Evolutionary conservation across 1,140 invertebrate species (phyloP), one percentile per base, ranked within the genome.

Genomic region (Drosophila mojavensis): DNA sequence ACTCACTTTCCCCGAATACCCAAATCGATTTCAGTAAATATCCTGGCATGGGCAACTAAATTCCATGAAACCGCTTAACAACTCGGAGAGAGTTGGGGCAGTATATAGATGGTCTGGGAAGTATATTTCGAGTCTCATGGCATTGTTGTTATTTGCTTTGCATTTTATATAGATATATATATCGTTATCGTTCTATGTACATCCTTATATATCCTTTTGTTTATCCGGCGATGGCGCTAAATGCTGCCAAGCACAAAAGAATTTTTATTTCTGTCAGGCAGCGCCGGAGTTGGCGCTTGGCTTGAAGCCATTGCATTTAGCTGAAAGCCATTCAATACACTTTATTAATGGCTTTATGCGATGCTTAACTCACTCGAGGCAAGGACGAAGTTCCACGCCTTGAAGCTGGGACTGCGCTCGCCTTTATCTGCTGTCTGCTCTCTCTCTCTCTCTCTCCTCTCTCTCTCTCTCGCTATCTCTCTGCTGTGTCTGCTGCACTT

Each of bases 301-400:
- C 30, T 15, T 28, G 71, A 50, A 13, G 51, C 5, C 71, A 7
- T 50, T 73, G 70, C 70, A 62, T 66, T 66, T 66, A 41, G 67
- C 41, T 58, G 64, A 78, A 81, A 75, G 75, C 83, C 81, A 86
- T 89, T 74, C 64, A 77, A 76, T 77, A 75, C 76, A 79, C 77
- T 89, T 89, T 88, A 89, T 88, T 88, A 89, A 83, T 84, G 73
- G 83, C 84, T 75, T 79, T 55, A 66, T 80, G 78, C 39, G 66
- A 41, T 56, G 53, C 43, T 58, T 28, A 47, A 20, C 43, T 17
- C 39, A 33, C 41, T 24, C 5, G 39, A 10, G 20, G 11, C 20
- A 50, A 20, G 28, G 47, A n/a, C 28, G 24, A 48, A 50, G 60
- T 50, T 39, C 39, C 24, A 26, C 51, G 28, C n/a, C 41, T 48